These are phyloP conservation scores for Machimus atricapillus DNA, from an alignment of 2,888 invertebrate species.

Conservation along the genomic window DNA sequence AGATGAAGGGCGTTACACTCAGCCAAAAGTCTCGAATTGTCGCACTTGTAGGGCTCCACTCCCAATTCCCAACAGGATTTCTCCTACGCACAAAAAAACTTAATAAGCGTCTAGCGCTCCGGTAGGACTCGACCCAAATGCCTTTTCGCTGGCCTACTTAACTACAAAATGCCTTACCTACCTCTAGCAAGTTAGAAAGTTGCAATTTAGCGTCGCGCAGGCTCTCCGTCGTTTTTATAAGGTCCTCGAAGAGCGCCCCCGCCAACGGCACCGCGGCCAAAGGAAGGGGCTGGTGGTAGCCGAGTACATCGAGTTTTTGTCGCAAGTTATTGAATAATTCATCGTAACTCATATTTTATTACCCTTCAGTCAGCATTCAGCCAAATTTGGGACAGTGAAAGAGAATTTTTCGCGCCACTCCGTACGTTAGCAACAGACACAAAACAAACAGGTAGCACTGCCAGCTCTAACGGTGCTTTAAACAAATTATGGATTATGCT, in stretches of 20 bases:
- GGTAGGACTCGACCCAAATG: neutral
- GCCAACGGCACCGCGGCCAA: constrained; percentile 81
- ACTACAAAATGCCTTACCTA: constrained; percentile 53
- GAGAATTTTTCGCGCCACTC: neutral
- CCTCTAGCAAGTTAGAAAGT: constrained; percentile 73
- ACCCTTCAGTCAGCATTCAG: neutral
- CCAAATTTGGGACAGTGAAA: neutral
- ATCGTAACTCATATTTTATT: constrained; percentile 52
- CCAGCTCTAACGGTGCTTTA: neutral
- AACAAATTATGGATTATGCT: neutral
- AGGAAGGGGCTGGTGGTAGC: constrained; percentile 79
- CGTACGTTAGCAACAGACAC: neutral
- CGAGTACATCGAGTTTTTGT: constrained; percentile 80
- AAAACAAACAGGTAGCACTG: neutral
- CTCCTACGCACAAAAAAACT: constrained; percentile 63
- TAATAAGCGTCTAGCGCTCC: neutral
- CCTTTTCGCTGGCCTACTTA: constrained; percentile 21
- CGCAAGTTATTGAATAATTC: constrained; percentile 61
- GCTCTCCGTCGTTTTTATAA: constrained; percentile 87
- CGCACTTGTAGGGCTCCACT: constrained; percentile 81
- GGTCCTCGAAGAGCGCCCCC: constrained; percentile 80
- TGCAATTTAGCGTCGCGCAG: constrained; percentile 83
- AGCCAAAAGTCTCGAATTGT: constrained; percentile 76
- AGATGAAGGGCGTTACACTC: constrained; percentile 78
- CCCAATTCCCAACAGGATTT: constrained; percentile 73